phyloP scores from a whole-genome alignment of 2,888 invertebrate species.

The Pachymerium ferrugineum region DNA sequence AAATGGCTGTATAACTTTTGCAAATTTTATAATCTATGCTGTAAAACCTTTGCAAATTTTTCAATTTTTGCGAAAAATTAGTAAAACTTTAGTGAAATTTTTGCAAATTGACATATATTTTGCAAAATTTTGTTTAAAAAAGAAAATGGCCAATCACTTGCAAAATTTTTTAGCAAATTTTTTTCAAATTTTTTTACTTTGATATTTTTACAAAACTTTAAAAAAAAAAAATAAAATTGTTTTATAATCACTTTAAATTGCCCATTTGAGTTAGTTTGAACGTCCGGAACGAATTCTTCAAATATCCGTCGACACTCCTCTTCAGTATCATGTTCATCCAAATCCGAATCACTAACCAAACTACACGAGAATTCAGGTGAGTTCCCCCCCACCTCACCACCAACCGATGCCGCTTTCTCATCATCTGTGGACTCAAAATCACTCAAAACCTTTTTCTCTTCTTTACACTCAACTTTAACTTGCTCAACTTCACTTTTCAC shows the following conservation, averaged over 20 bases:
- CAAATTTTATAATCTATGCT: too few relatives aligned
- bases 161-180: too few relatives aligned
- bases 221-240: background rate
- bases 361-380: constrained; percentile 34
- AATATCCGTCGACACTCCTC: constrained; percentile 81
- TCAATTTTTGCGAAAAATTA: too few relatives aligned
- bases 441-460: background rate
- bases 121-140: too few relatives aligned
- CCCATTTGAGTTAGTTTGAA: background rate
- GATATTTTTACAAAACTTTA: background rate
- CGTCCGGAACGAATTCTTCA: constrained; percentile 63
- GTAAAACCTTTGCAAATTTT: too few relatives aligned
- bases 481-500: too few relatives aligned
- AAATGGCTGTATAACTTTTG: too few relatives aligned
- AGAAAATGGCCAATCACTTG: too few relatives aligned
- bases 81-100: too few relatives aligned
- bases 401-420: background rate
- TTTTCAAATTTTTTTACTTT: too few relatives aligned
- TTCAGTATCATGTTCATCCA: constrained; percentile 57
- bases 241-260: background rate
- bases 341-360: constrained; percentile 55
- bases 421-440: background rate
- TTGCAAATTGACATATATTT: too few relatives aligned
- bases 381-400: constrained; percentile 28
- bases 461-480: background rate